Percentiles rank a stretch among this genome's conserved stretches.
Conservation (phyloP, 2,888 invertebrate genomes). For the Ochlodes sylvanus region DNA sequence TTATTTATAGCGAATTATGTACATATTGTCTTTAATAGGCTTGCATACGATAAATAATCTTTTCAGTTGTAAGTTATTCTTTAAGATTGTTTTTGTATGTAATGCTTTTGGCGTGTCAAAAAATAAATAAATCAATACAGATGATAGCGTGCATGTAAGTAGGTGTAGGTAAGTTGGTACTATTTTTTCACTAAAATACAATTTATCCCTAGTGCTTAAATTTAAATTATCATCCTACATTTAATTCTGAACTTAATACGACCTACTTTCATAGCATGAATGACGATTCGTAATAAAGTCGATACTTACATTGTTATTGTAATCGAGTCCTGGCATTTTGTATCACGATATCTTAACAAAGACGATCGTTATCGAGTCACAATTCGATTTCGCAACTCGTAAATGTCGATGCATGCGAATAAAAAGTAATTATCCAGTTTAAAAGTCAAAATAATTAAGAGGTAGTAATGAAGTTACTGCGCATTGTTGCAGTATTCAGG, state of each 20-base stretch:
- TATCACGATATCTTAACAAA: constrained; percentile 43
- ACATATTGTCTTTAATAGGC: too few relatives aligned
- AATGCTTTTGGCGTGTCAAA: too few relatives aligned
- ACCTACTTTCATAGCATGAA: neutral
- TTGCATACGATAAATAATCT: too few relatives aligned
- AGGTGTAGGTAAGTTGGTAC: too few relatives aligned
- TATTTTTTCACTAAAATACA: too few relatives aligned
- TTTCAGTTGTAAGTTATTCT: too few relatives aligned
- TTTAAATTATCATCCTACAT: too few relatives aligned
- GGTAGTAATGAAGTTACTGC: neutral
- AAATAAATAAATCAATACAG: too few relatives aligned
- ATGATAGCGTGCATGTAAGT: too few relatives aligned
- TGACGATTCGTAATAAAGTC: neutral
- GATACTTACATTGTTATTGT: neutral
- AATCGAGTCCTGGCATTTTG: constrained; percentile 53
- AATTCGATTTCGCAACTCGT: constrained; percentile 29
- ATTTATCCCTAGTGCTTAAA: too few relatives aligned
- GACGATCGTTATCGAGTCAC: constrained; percentile 40
- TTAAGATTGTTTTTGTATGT: too few relatives aligned
- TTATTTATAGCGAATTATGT: too few relatives aligned
- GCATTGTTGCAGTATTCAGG: neutral
- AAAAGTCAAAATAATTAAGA: constrained; percentile 27
- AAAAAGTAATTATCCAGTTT: constrained; percentile 4
- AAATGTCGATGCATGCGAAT: constrained; percentile 1
- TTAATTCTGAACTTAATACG: neutral